A percentile compares a stretch with the other conserved stretches of the same genome.
Evolutionary conservation across 2,113 vertebrate species (phyloP).

Genomic region (Eulemur macaco): DNA sequence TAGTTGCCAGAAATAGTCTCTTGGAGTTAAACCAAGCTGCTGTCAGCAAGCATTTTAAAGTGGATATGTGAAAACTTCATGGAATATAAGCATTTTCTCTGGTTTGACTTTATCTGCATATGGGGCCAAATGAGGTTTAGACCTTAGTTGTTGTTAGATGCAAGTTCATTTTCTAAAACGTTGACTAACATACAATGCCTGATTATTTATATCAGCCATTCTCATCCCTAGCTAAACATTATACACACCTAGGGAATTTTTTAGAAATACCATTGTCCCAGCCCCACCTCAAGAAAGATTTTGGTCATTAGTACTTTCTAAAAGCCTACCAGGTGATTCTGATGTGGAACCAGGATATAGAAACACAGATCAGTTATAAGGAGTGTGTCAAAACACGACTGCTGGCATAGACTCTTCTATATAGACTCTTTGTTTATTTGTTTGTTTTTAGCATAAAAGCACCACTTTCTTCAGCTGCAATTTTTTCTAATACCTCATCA

Average conservation of each 20-base stretch:
- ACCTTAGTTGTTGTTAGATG: background rate
- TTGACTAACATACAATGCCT: background rate
- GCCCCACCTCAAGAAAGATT: background rate
- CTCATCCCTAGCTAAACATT: background rate
- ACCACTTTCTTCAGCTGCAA: too few relatives aligned
- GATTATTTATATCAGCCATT: background rate
- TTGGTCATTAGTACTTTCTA: background rate
- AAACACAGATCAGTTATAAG: background rate
- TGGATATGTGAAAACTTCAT: constrained; percentile 12
- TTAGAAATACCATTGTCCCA: background rate
- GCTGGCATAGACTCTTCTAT: background rate
- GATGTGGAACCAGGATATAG: background rate
- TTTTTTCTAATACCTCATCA: too few relatives aligned
- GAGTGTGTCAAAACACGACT: background rate
- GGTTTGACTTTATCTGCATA: constrained; percentile 2
- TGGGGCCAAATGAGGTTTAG: constrained; percentile 12
- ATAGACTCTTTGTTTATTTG: background rate
- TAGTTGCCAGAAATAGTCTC: constrained; percentile 53
- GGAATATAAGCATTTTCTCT: constrained; percentile 3
- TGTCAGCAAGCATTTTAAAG: constrained; percentile 22
- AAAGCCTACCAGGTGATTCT: background rate
- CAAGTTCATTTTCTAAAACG: background rate
- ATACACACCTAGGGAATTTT: background rate
- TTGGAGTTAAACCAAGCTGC: constrained; percentile 51
- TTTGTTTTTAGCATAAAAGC: too few relatives aligned